Conservation (phyloP, 2,888 invertebrate species). For the Aleiodes testaceus region DNA sequence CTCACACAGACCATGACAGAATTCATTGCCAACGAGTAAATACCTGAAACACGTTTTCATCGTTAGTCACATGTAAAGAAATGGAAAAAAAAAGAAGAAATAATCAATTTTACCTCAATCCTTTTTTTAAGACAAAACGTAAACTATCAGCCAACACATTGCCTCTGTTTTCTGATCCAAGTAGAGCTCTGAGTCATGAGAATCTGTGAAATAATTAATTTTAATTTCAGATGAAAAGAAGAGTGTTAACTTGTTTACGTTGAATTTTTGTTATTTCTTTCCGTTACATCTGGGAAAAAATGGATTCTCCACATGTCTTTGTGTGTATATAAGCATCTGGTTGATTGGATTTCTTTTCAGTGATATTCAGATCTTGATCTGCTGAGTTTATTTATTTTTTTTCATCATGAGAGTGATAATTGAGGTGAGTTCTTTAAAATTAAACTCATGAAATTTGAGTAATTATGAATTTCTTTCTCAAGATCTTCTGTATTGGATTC, state of each 20-base stretch:
- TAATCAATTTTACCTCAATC: neutral
- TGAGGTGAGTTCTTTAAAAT: neutral
- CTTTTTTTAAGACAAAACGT: neutral
- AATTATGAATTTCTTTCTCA: neutral
- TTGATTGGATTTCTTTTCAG: neutral
- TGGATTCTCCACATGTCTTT: neutral
- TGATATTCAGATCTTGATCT: neutral
- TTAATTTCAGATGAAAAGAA: neutral
- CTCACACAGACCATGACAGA: neutral
- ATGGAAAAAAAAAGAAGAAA: neutral
- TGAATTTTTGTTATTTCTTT: constrained; percentile 11
- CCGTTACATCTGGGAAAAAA: neutral
- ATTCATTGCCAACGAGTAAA: neutral
- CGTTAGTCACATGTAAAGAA: neutral
- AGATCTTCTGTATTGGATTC: neutral
- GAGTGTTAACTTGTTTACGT: neutral
- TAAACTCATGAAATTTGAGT: too few relatives aligned
- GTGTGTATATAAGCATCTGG: neutral
- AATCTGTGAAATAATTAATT: neutral
- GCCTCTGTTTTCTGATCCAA: neutral
- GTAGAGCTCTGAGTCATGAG: neutral
- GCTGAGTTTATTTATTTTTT: neutral
- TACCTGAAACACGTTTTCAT: neutral
- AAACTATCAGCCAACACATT: neutral
- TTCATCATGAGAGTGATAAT: neutral